Conservation (phyloP, 2,113 vertebrate genomes). For the Dermatemys mawii region DNA sequence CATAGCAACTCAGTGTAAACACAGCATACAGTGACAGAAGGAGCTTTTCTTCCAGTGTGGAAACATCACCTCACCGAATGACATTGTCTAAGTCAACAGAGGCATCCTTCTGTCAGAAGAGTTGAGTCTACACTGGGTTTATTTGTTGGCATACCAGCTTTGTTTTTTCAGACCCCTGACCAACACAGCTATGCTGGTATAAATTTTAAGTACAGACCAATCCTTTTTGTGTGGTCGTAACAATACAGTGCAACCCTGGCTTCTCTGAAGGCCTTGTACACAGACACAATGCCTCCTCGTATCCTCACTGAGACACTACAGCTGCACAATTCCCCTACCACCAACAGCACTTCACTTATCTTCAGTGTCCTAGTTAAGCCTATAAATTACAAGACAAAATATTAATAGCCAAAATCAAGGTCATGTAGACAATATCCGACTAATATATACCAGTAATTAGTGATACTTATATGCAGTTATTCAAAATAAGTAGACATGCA, state of each 20-base stretch:
- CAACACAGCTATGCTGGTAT: neutral
- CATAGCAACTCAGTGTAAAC: too few relatives aligned
- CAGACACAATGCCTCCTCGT: neutral
- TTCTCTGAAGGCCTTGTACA: neutral
- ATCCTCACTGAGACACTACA: neutral
- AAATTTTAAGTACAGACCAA: neutral
- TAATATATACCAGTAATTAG: slow-evolving; percentile 64
- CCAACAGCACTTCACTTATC: neutral
- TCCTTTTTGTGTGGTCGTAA: neutral
- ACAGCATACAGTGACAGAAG: too few relatives aligned
- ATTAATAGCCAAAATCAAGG: slow-evolving; percentile 62
- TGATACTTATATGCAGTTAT: slow-evolving; percentile 36
- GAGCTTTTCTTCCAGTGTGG: too few relatives aligned
- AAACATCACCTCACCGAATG: too few relatives aligned
- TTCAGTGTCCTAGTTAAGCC: neutral
- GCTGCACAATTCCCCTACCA: neutral
- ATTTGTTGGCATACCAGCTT: too few relatives aligned
- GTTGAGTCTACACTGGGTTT: too few relatives aligned
- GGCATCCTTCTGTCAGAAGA: too few relatives aligned
- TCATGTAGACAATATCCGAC: neutral
- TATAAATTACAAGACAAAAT: slow-evolving; percentile 19
- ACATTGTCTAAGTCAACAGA: too few relatives aligned
- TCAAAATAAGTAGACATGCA: slow-evolving; percentile 58
- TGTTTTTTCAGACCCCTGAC: too few relatives aligned
- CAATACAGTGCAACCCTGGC: neutral